Evolutionary conservation across 2,888 invertebrate genomes (phyloP).

Genomic region (Andricus quercusramuli): DNA sequence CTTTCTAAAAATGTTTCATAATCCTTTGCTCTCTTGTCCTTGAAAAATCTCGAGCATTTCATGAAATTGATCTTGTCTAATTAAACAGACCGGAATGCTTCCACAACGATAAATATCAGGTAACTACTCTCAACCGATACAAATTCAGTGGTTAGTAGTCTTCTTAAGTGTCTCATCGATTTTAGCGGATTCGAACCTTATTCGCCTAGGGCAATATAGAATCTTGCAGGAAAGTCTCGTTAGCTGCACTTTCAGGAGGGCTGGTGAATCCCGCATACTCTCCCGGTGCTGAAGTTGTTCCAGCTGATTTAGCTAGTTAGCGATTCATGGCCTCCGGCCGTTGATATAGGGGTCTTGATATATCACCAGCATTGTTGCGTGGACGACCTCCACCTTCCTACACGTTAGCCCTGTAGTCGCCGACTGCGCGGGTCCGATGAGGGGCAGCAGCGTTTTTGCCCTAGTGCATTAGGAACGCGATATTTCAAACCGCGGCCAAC

Average conservation of each 20-base stretch:
- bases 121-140: neutral
- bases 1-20: too few species aligned
- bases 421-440: slow-evolving; percentile 34
- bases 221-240: slow-evolving; percentile 35
- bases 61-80: neutral
- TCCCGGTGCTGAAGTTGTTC: slow-evolving; percentile 39
- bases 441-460: slow-evolving; percentile 59
- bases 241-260: slow-evolving; percentile 21
- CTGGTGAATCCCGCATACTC: slow-evolving; percentile 3
- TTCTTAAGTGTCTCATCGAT: slow-evolving; percentile 10
- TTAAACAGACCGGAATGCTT: neutral
- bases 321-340: slow-evolving; percentile 58
- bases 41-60: too few species aligned
- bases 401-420: slow-evolving; percentile 36
- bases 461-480: slow-evolving; percentile 65
- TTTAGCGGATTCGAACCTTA: neutral
- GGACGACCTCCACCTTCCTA: slow-evolving; percentile 54
- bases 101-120: neutral
- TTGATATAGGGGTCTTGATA: slow-evolving; percentile 54
- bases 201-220: neutral
- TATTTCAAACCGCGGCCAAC: slow-evolving; percentile 62
- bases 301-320: slow-evolving; percentile 54
- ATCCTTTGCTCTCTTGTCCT: too few species aligned
- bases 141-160: slow-evolving; percentile 1
- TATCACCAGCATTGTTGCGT: slow-evolving; percentile 61